phyloP scores from a whole-genome alignment of 2,888 invertebrate genomes.

The Cephonodes hylas region DNA sequence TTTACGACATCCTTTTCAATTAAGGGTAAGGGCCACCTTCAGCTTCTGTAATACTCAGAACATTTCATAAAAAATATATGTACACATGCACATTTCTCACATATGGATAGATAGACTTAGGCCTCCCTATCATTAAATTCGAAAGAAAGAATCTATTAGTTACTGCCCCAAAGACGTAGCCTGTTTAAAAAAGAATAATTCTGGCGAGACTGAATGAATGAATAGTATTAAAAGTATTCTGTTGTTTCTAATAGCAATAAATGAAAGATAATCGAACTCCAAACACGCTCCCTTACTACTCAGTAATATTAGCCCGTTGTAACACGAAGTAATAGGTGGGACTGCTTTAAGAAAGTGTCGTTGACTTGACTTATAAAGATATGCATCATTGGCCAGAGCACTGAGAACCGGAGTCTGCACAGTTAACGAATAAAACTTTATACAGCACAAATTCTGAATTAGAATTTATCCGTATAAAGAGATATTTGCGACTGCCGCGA shows the following conservation, averaged over 20 bases:
- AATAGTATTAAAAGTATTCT: no score
- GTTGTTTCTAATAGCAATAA: neutral
- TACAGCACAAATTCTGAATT: neutral
- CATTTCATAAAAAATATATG: no score
- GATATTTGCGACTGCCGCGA: neutral
- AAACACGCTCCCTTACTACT: neutral
- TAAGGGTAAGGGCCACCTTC: no score
- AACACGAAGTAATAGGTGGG: neutral
- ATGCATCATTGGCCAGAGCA: constrained; percentile 1
- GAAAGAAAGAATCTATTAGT: no score
- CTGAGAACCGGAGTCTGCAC: neutral
- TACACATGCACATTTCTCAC: no score
- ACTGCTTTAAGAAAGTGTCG: constrained; percentile 1
- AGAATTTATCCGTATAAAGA: neutral
- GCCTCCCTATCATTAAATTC: no score
- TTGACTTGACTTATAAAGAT: constrained; percentile 4
- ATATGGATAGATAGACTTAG: no score
- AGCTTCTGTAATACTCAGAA: no score
- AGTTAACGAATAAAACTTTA: neutral
- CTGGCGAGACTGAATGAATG: no score
- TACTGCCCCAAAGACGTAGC: no score
- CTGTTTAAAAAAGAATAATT: no score
- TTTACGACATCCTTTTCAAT: no score
- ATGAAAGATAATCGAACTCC: neutral
- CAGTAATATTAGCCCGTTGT: neutral